Percentiles rank a stretch among this genome's conserved stretches.
Conservation (phyloP, 1,140 invertebrate genomes). For the Pseudomyrmex gracilis region DNA sequence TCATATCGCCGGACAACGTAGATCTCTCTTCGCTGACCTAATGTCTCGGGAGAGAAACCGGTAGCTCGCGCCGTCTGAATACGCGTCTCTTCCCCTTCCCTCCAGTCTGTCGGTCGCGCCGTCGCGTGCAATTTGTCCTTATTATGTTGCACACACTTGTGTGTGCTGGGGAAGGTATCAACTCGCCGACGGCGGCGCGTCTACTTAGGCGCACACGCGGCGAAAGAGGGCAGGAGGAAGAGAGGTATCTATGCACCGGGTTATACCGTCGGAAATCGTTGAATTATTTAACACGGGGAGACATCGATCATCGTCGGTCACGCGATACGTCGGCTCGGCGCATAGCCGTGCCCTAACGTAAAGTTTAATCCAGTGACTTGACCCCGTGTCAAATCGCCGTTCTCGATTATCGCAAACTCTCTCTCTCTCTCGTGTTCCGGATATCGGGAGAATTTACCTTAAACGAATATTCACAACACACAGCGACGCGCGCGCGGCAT, state of each 20-base stretch:
- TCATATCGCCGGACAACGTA: constrained; percentile 14
- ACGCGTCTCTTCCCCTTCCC: too few species aligned
- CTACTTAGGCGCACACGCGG: constrained; percentile 23
- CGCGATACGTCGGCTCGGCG: constrained; percentile 69
- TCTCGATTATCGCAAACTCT: constrained; percentile 49
- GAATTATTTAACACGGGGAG: constrained; percentile 77
- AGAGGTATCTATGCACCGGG: constrained; percentile 30
- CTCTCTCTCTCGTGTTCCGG: not conserved
- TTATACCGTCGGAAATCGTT: constrained; percentile 73
- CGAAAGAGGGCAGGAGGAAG: constrained; percentile 49
- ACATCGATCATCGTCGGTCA: constrained; percentile 78
- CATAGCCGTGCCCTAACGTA: constrained; percentile 22
- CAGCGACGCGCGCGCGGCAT: too few species aligned
- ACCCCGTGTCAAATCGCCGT: constrained; percentile 65
- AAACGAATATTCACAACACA: not conserved
- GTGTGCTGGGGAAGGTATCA: constrained; percentile 31
- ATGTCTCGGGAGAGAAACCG: constrained; percentile 28
- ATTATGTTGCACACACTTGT: constrained; percentile 25
- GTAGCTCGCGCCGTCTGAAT: constrained; percentile 19
- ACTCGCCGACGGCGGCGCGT: not conserved
- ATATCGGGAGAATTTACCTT: constrained; percentile 14
- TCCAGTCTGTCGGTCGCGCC: not conserved
- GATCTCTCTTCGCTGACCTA: constrained; percentile 27
- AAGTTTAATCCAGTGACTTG: constrained; percentile 46
- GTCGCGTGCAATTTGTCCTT: constrained; percentile 49